These are phyloP conservation scores for Napeogenes sylphis DNA, from an alignment of 2,888 invertebrate genomes.

Conservation along the genomic window DNA sequence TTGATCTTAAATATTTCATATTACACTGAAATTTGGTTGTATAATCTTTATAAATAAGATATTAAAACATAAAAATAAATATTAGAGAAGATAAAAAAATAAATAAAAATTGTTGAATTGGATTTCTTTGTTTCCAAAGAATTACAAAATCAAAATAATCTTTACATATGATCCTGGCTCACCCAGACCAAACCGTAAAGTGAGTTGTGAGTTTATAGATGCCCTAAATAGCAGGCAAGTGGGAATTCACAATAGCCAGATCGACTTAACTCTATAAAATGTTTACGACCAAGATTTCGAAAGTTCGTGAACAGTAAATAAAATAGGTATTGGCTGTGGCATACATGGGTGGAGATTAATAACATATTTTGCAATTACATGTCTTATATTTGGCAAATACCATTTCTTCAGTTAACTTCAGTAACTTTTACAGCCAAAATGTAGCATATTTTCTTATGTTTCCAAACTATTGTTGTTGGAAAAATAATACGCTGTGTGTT, in stretches of 20 bases:
- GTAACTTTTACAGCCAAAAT: no score
- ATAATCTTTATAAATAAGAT: background rate
- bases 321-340: conserved; percentile 16
- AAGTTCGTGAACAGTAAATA: conserved; percentile 36
- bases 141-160: conserved; percentile 1
- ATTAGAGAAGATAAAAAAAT: background rate
- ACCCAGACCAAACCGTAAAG: conserved; percentile 14
- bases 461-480: no score
- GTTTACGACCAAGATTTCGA: conserved; percentile 54
- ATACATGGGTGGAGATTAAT: conserved; percentile 16
- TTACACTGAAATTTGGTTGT: background rate
- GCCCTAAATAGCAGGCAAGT: conserved; percentile 45
- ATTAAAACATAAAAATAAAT: background rate
- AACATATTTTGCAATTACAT: conserved; percentile 15
- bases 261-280: conserved; percentile 52
- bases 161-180: conserved; percentile 12
- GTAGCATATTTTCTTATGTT: no score
- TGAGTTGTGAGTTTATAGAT: conserved; percentile 35
- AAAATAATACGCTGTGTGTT: no score
- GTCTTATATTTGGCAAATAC: conserved; percentile 15
- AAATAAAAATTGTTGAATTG: background rate
- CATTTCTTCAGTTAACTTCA: background rate
- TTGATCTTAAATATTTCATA: no score
- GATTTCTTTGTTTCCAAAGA: no score
- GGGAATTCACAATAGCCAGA: conserved; percentile 47